Base-by-base conservation (phyloP, 2,888 invertebrate species). In the Baccha elongata region DNA sequence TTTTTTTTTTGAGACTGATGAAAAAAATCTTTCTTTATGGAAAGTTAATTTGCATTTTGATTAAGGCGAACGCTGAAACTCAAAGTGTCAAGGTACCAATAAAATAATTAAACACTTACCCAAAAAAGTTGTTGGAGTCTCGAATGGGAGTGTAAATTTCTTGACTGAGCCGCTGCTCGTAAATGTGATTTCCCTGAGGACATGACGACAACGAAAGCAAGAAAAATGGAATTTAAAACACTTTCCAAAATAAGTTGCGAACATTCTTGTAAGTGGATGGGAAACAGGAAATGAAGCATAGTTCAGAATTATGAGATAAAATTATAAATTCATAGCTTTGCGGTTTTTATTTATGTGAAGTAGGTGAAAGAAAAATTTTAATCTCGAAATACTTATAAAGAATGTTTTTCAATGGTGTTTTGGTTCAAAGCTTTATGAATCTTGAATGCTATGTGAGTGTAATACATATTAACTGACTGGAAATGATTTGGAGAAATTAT, bases 11-110 rank as follows among this genome's bases (percentile, higher is more conserved):
- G 1, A 29, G 7, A n/a, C 11, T 23, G 3, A 19, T 60, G 26
- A 15, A 17, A 29, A 58, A 60, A 44, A 44, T 44, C 60, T 60
- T 58, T 58, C 40, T 8, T 17, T 19, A 17, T 17, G 26, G n/a
- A 48, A 72, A 50, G 53, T 42, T 72, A 76, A 83, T 83, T 83
- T 83, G 76, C 81, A 83, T 83, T 83, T 83, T 83, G 81, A 83
- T 83, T 83, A 83, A 83, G 53, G 72, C 62, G 60, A 76, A 60
- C 52, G 62, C 65, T 62, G 5, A 65, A 35, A 13, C 53, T 68
- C 67, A 75, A 80, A 80, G 84, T 80, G 84, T 84, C 80, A 80
- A 72, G 74, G 67, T 76, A 80, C 69, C 84, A 80, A 84, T 84
- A 84, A 84, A 84, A 84, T 84, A 84, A 80, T 84, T 80, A 84